Evolutionary conservation across 2,113 vertebrate genomes (phyloP), one percentile per base, ranked within the genome.

Genomic region (Petroica traversi): DNA sequence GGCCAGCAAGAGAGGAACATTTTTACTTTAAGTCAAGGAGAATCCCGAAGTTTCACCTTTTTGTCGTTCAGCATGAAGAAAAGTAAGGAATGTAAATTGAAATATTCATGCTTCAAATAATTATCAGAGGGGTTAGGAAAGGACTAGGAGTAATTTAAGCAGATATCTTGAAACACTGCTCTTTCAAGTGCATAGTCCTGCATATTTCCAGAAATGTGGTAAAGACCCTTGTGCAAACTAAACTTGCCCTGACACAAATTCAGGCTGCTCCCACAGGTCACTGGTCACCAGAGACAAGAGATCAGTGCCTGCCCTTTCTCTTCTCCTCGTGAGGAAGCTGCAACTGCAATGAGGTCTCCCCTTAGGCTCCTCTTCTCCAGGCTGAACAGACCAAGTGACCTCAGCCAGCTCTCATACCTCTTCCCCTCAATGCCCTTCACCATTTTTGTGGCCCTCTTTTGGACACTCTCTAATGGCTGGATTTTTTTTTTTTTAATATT

Each of bases 391-490:
- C 7, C 34, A 23, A 68, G 34, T 23, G 28, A 11, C 52, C 63
- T n/a, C 28, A 67, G 41, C 11, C 5, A 3, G 7, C n/a, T 23
- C 23, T 81, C 34, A 23, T 1, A 6, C 0, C 1, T 8, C 12
- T 34, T 41, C 43, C 7, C 9, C 19, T 34, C 19, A 41, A 41
- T 4, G 29, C 19, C 29, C 43, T 15, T 49, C 64, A 29, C 15
- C 24, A 34, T 29, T 24, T 34, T 41, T 15, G 3, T 15, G 9
- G 15, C 9, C 8, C 34, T 34, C 24, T 11, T 41, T 58, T 68
- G 23, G 19, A 68, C 14, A 12, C 54, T 22, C 18, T 68, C 23
- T 13, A 69, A 49, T 1, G 23, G 43, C 12, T 9, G 28, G 14
- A 17, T 19, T 6, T 28, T 5, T 24, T 31, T 45, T 45, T 38